A percentile compares a stretch with the other conserved stretches of the same genome.
phyloP scores from a whole-genome alignment of 2,113 vertebrate genomes.

The Donacobius atricapilla region DNA sequence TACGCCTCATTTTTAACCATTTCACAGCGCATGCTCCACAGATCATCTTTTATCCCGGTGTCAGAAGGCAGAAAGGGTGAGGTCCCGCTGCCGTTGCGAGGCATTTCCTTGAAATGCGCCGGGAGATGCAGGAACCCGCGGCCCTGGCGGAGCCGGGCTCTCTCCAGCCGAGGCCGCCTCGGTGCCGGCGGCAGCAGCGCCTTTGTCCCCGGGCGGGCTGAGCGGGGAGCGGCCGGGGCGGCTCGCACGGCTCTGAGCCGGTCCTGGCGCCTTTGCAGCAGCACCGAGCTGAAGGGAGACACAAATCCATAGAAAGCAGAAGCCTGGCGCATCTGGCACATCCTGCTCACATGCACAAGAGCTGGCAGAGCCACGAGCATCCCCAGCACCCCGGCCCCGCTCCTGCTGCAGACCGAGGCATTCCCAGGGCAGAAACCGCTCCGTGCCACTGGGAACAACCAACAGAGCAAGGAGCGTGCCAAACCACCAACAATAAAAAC shows the following conservation, averaged over 20 bases:
- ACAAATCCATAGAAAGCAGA: background rate
- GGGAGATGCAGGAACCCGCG: rapidly evolving
- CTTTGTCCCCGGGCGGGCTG: too few relatives aligned
- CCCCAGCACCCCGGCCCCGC: background rate
- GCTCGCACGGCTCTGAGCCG: background rate
- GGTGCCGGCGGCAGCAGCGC: rapidly evolving
- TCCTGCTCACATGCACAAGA: background rate
- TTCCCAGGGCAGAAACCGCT: background rate
- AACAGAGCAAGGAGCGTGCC: background rate
- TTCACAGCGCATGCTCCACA: background rate
- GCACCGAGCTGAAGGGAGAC: background rate
- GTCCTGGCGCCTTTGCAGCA: background rate
- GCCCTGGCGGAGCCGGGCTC: rapidly evolving
- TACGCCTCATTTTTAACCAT: background rate
- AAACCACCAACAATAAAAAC: background rate
- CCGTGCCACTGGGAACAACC: background rate
- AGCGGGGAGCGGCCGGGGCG: too few relatives aligned
- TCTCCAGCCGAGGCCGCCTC: background rate
- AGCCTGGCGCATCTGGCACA: background rate
- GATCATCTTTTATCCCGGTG: background rate
- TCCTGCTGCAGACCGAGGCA: background rate
- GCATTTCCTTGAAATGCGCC: background rate
- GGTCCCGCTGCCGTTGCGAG: background rate
- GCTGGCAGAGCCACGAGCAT: background rate
- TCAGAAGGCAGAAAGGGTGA: background rate